Percentiles rank a stretch among this genome's conserved stretches.
These are phyloP conservation scores for Smithornis capensis DNA, from an alignment of 2,113 vertebrate species.

Conservation along the genomic window DNA sequence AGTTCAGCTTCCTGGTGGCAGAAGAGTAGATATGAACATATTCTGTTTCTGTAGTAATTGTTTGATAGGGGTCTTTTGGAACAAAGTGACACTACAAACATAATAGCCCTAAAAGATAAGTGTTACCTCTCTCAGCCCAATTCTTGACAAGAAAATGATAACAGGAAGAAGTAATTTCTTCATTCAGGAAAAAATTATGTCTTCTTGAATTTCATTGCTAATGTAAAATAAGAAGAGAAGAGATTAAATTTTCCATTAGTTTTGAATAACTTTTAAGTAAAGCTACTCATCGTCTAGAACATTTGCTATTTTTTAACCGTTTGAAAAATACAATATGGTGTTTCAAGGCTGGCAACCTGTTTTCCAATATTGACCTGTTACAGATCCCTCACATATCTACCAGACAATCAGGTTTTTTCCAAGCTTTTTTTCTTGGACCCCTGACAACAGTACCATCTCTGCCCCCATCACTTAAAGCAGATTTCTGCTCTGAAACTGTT, in stretches of 20 bases:
- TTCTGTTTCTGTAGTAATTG: not conserved
- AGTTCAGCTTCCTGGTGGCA: not conserved
- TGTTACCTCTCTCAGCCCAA: not conserved
- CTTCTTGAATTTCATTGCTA: not conserved
- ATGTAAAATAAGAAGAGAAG: not conserved
- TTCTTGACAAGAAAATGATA: not conserved
- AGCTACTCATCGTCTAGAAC: not conserved
- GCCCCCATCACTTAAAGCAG: not conserved
- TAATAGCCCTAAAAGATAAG: not conserved
- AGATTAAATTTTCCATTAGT: not conserved
- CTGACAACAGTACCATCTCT: not conserved
- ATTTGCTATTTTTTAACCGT: not conserved
- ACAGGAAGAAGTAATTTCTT: not conserved
- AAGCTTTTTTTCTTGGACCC: not conserved
- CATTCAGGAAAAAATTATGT: not conserved
- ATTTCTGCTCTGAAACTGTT: not conserved
- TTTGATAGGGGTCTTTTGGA: not conserved
- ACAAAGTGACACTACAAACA: not conserved
- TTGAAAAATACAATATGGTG: not conserved
- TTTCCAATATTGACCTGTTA: not conserved
- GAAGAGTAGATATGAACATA: not conserved
- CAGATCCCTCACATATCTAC: not conserved
- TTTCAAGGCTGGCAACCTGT: not conserved
- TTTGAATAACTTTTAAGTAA: not conserved
- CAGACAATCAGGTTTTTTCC: not conserved